Percentiles rank a stretch among this genome's conserved stretches.
These are phyloP conservation scores for Netelia fuscicornis DNA, from an alignment of 2,888 invertebrate genomes.

Conservation along the genomic window DNA sequence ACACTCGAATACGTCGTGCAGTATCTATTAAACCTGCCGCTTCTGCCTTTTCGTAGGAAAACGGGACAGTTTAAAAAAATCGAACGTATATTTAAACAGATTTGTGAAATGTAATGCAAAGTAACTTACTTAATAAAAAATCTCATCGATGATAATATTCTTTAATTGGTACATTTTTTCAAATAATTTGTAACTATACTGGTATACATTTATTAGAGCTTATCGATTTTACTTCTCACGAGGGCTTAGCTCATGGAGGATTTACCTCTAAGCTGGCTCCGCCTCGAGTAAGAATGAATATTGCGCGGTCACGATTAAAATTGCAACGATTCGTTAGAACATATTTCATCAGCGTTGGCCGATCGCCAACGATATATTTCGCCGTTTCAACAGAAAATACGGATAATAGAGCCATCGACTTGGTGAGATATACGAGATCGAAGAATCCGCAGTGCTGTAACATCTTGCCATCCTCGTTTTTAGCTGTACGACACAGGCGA, in stretches of 20 bases:
- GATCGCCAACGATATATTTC: conserved; percentile 22
- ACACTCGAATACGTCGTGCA: no score
- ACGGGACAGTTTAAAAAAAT: no score
- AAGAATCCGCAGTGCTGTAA: conserved; percentile 22
- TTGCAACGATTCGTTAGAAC: conserved; percentile 25
- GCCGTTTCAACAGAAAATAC: neutral
- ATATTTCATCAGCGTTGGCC: conserved; percentile 41
- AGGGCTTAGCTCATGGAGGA: neutral
- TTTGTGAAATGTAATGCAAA: no score
- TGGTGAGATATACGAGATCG: conserved; percentile 21
- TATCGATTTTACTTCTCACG: no score
- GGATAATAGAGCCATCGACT: conserved; percentile 14
- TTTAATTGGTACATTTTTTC: no score
- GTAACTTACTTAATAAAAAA: no score
- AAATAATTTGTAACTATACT: no score
- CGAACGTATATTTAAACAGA: no score
- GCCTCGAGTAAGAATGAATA: neutral
- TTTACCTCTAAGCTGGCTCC: neutral
- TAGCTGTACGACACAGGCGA: neutral
- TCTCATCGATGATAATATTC: no score
- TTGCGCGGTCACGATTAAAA: conserved; percentile 8
- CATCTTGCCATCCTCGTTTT: conserved; percentile 5
- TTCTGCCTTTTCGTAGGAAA: no score
- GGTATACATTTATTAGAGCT: no score
- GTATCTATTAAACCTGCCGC: no score